phyloP scores from a whole-genome alignment of 2,113 vertebrate genomes.

The Acinonyx jubatus region DNA sequence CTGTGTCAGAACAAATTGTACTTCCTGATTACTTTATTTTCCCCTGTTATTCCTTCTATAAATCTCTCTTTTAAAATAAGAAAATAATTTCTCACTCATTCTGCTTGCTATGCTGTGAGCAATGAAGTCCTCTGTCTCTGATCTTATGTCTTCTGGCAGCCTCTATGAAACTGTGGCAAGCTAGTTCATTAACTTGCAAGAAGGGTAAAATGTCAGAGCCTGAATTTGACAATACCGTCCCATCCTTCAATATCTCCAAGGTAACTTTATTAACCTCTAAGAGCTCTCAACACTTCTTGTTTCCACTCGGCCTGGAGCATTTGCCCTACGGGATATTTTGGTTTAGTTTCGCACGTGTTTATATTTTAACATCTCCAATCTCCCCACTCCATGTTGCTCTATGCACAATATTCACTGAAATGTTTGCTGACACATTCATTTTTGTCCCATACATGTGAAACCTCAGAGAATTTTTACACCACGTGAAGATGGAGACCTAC shows the following conservation, averaged over 20 bases:
- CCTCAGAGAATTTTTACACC: background rate
- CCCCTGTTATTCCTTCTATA: background rate
- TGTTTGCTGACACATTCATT: background rate
- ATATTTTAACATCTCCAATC: background rate
- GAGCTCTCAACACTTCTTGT: background rate
- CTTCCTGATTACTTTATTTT: slow-evolving; percentile 50
- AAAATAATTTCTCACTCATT: slow-evolving; percentile 3
- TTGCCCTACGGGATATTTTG: background rate
- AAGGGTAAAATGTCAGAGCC: background rate
- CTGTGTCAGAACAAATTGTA: slow-evolving; percentile 40
- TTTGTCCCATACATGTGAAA: background rate
- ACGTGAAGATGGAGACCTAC: background rate
- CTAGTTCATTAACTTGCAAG: background rate
- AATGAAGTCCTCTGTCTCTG: slow-evolving; percentile 20
- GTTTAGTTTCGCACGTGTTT: background rate
- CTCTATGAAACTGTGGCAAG: background rate
- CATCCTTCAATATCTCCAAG: background rate
- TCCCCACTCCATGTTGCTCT: background rate
- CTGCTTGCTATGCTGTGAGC: background rate
- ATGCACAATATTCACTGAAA: background rate
- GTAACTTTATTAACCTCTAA: background rate
- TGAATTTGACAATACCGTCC: background rate
- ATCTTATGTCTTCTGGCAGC: background rate
- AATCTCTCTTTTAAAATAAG: slow-evolving; percentile 51
- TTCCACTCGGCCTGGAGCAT: background rate